These are phyloP conservation scores for Pithys albifrons DNA, from an alignment of 2,113 vertebrate genomes.

Conservation along the genomic window DNA sequence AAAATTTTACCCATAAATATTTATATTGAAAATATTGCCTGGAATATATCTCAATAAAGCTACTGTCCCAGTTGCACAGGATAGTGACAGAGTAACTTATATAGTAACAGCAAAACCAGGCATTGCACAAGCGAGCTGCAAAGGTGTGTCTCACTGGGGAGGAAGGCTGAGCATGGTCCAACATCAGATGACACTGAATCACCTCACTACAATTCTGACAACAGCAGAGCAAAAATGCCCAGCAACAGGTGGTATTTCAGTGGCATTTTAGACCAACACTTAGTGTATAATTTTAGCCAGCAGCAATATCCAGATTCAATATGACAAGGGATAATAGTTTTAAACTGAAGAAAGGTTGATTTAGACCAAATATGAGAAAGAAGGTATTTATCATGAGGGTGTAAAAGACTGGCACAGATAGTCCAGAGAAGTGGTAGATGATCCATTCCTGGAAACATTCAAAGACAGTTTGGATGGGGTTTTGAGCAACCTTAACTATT, in stretches of 20 bases:
- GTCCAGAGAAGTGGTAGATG: background rate
- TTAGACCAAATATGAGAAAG: background rate
- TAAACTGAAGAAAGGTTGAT: background rate
- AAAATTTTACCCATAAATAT: conserved; percentile 49
- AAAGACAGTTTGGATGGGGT: background rate
- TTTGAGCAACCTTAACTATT: background rate
- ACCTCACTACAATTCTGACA: background rate
- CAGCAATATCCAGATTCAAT: background rate
- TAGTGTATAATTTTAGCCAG: background rate
- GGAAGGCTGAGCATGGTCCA: background rate
- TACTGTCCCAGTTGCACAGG: background rate
- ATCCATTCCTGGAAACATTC: background rate
- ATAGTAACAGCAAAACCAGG: background rate
- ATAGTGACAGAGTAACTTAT: background rate
- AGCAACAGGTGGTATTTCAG: background rate
- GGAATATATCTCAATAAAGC: conserved; percentile 36
- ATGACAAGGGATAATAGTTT: background rate
- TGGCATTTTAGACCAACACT: background rate
- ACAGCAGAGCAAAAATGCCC: background rate
- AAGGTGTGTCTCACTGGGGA: background rate
- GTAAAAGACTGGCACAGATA: background rate
- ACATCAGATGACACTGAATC: background rate
- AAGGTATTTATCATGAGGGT: background rate
- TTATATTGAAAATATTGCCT: conserved; percentile 51
- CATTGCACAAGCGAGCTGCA: background rate